Conservation (phyloP, 2,113 vertebrate genomes). For the Tylochromis polylepis region DNA sequence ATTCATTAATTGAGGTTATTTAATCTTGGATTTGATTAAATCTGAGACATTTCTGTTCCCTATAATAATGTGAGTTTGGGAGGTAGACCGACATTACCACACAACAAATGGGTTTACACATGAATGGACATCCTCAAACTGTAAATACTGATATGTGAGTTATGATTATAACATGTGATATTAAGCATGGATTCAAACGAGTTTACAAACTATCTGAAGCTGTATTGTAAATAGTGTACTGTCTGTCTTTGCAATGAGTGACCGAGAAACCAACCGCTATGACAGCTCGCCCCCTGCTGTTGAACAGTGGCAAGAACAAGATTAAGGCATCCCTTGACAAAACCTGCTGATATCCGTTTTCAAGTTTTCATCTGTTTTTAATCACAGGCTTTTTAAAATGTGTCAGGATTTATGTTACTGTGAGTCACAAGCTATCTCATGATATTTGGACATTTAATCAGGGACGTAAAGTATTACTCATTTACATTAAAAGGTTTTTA, state of each 20-base stretch:
- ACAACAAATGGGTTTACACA: not conserved
- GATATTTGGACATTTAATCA: constrained; percentile 8
- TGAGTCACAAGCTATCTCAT: not conserved
- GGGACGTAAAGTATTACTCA: constrained; percentile 6
- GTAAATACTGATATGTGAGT: constrained; percentile 48
- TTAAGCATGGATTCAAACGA: constrained; percentile 51
- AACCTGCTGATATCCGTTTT: not conserved
- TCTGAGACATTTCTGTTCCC: constrained; percentile 16
- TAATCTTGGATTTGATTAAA: not conserved
- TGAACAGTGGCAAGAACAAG: not conserved
- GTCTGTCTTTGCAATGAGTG: constrained; percentile 17
- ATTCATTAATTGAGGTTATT: not conserved
- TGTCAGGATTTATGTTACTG: not conserved
- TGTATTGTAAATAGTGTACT: constrained; percentile 59
- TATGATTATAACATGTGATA: not conserved
- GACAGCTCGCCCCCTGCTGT: constrained; percentile 44
- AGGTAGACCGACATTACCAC: not conserved
- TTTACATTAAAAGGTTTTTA: not conserved
- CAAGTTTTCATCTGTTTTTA: not conserved
- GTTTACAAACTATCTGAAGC: constrained; percentile 50
- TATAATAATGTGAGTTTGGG: not conserved
- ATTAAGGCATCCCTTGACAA: not conserved
- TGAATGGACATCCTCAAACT: constrained; percentile 7
- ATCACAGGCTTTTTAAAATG: not conserved
- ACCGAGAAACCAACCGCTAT: not conserved